A percentile compares a stretch with the other conserved stretches of the same genome.
Conservation (phyloP, 2,113 vertebrate species). For the Laterallus jamaicensis region DNA sequence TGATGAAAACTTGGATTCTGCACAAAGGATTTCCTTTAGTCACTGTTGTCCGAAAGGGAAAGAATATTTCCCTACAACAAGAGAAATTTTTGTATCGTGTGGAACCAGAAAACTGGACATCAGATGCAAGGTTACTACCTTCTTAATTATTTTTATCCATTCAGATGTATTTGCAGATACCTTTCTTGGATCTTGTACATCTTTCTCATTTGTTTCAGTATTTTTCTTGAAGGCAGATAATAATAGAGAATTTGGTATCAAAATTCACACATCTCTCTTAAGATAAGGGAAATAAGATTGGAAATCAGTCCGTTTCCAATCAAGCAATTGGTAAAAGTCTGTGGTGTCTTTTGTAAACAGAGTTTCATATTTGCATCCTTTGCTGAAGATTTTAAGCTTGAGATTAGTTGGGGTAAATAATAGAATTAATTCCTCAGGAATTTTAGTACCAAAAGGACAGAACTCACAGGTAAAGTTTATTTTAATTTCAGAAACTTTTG, state of each 20-base stretch:
- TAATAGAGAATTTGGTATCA: background rate
- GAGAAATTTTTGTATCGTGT: constrained; percentile 81
- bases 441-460: background rate
- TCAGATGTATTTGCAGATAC: background rate
- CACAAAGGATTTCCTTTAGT: constrained; percentile 95
- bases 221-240: background rate
- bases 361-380: background rate
- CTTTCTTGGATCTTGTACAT: background rate
- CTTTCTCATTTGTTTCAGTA: background rate
- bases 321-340: background rate
- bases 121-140: constrained; percentile 72
- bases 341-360: background rate
- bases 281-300: background rate
- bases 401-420: background rate
- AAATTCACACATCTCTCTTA: background rate
- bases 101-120: constrained; percentile 75
- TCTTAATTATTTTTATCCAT: background rate
- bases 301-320: background rate
- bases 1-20: constrained; percentile 93
- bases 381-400: background rate
- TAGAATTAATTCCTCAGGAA: background rate
- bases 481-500: background rate
- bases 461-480: background rate
- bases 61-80: constrained; percentile 81
- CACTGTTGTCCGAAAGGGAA: constrained; percentile 81